Evolutionary conservation across 2,113 vertebrate species (phyloP), one percentile per base, ranked within the genome.

Genomic region (Dicrurus megarhynchus): DNA sequence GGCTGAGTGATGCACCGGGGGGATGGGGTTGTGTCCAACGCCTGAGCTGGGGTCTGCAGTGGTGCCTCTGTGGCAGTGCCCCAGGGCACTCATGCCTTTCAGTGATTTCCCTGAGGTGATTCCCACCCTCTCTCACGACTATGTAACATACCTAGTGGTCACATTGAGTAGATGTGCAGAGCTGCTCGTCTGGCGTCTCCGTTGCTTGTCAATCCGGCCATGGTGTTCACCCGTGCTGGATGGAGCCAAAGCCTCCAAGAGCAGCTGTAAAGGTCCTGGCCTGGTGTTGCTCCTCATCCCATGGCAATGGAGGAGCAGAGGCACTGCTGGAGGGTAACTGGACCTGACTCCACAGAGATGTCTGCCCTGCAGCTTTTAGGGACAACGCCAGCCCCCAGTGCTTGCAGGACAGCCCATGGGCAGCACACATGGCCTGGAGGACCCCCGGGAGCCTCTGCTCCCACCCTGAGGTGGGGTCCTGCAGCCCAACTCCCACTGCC

Each of bases 141-240:
- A 1, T 1, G 1, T 11, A 28, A 22, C 30, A 5, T 0, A 15
- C 0, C 5, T 1, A 11, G 19, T 1, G 23, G 10, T 19, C 27
- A 35, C 5, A 22, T 0, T 4, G 2, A 14, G 30, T 2, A 6
- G 19, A 3, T 1, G 7, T 1, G 10, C 4, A 46, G 57, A 6
- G 28, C 41, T 30, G 52, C 56, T 37, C 16, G 7, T 8, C 11
- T 3, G n/a, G 33, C 2, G 0, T 19, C n/a, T 10, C 1, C 0
- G 11, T 0, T 23, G 28, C 4, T 20, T 8, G 30, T 6, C 53
- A 17, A 0, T 37, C 28, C 33, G 2, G 0, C 59, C 15, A 1
- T 1, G n/a, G 37, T 5, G 9, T 2, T 13, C 1, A 4, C 21
- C 8, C 1, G 17, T 5, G n/a, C 64, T 13, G 44, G 19, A 18